Evolutionary conservation across 2,888 invertebrate genomes (phyloP).

Genomic region (Cephus sareptanus): DNA sequence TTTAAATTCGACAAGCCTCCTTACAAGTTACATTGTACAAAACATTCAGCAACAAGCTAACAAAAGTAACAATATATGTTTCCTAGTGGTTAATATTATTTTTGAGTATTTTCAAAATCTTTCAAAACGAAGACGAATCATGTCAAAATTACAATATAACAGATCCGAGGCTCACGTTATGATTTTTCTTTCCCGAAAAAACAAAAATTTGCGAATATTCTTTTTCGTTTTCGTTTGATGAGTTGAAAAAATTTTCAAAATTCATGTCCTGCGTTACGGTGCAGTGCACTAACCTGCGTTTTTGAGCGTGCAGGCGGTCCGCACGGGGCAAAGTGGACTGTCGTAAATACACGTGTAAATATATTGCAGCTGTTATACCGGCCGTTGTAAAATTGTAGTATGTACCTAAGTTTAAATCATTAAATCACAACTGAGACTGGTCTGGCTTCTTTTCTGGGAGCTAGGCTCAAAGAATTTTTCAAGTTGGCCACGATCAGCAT

Average conservation of each 20-base stretch:
- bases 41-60: not conserved
- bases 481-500: not conserved
- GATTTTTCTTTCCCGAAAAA: not conserved
- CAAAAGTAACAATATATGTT: not conserved
- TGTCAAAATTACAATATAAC: not conserved
- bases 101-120: not conserved
- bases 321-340: slow-evolving; percentile 45
- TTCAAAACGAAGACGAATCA: not conserved
- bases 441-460: slow-evolving; percentile 5
- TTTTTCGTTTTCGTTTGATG: not conserved
- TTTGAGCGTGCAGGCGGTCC: slow-evolving; percentile 17
- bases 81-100: not conserved
- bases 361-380: slow-evolving; percentile 56
- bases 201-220: too few relatives aligned
- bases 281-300: not conserved
- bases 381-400: slow-evolving; percentile 52
- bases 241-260: not conserved
- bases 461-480: not conserved
- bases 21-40: not conserved
- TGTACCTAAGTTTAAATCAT: slow-evolving; percentile 47
- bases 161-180: not conserved
- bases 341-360: slow-evolving; percentile 63
- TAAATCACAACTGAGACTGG: slow-evolving; percentile 37
- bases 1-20: not conserved
- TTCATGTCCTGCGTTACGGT: not conserved